phyloP scores from a whole-genome alignment of 92 coral and sea anemone species.

The Epizoanthus scotinus region DNA sequence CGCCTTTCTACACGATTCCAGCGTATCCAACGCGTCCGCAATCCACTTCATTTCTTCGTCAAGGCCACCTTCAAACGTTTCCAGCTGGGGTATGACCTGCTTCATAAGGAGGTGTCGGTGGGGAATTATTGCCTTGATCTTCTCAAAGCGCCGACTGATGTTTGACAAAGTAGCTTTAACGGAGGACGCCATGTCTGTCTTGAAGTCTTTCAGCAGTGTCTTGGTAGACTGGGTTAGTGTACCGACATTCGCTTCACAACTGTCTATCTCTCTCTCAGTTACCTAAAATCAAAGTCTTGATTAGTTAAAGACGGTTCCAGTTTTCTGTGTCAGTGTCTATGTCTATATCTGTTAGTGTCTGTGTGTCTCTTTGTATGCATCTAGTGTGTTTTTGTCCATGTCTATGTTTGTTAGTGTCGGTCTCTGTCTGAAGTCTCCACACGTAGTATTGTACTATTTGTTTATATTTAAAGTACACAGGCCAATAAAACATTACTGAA shows the following conservation, averaged over 20 bases:
- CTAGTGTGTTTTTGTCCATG: too few relatives aligned
- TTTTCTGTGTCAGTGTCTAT: too few relatives aligned
- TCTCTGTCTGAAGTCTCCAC: too few relatives aligned
- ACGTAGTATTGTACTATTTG: too few relatives aligned
- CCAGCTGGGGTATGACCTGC: constrained; percentile 82
- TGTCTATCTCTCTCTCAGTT: constrained; percentile 73
- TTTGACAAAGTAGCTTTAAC: constrained; percentile 91
- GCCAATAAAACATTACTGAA: too few relatives aligned
- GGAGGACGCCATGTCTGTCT: constrained; percentile 98
- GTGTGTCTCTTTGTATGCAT: too few relatives aligned
- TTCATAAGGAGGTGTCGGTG: constrained; percentile 69
- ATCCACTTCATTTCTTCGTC: constrained; percentile 78
- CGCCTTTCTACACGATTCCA: constrained; percentile 70
- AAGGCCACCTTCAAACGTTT: constrained; percentile 71
- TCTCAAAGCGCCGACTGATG: constrained; percentile 94
- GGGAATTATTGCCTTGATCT: constrained; percentile 83
- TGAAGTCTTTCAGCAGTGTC: constrained; percentile 87
- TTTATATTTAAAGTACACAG: too few relatives aligned
- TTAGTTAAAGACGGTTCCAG: too few relatives aligned
- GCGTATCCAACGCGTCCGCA: constrained; percentile 62
- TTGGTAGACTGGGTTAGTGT: constrained; percentile 83
- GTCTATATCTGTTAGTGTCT: too few relatives aligned
- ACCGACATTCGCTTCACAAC: constrained; percentile 71
- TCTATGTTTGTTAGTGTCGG: too few relatives aligned
- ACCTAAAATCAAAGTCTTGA: constrained; percentile 39